phyloP scores from a whole-genome alignment of 1,140 invertebrate genomes.

The Stegodyphus dumicola region DNA sequence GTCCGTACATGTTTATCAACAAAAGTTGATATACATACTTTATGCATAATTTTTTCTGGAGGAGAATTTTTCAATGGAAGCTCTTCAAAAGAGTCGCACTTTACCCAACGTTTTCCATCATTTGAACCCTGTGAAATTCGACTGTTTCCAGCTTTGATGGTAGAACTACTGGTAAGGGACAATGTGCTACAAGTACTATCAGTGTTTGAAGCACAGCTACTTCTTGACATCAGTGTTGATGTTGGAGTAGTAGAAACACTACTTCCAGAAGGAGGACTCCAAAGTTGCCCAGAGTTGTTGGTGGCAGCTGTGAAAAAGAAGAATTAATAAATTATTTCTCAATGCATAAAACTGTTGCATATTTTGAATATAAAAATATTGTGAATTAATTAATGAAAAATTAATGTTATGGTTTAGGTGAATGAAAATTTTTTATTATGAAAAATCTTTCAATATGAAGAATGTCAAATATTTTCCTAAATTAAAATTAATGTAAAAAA shows the following conservation, averaged over 20 bases:
- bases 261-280: slow-evolving; percentile 6
- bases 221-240: slow-evolving; percentile 50
- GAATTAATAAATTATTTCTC: background rate
- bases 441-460: background rate
- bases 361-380: background rate
- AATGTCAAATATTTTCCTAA: background rate
- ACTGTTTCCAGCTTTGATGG: slow-evolving; percentile 22
- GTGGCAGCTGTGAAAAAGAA: background rate
- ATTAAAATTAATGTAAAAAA: background rate
- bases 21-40: slow-evolving; percentile 49
- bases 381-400: background rate
- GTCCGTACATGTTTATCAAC: slow-evolving; percentile 41
- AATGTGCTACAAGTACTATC: slow-evolving; percentile 48
- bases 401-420: background rate
- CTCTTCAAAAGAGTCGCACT: slow-evolving; percentile 55
- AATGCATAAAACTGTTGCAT: background rate
- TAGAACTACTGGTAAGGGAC: slow-evolving; percentile 36
- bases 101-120: slow-evolving; percentile 41
- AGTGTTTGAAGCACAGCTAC: slow-evolving; percentile 49
- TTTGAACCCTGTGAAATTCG: slow-evolving; percentile 7
- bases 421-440: background rate
- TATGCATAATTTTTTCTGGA: slow-evolving; percentile 8
- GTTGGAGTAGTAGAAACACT: slow-evolving; percentile 38
- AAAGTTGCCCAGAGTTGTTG: slow-evolving; percentile 11
- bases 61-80: slow-evolving; percentile 11